A percentile compares a stretch with the other conserved stretches of the same genome.
These are phyloP conservation scores for Crematogaster levior DNA, from an alignment of 2,888 invertebrate genomes.

Conservation along the genomic window DNA sequence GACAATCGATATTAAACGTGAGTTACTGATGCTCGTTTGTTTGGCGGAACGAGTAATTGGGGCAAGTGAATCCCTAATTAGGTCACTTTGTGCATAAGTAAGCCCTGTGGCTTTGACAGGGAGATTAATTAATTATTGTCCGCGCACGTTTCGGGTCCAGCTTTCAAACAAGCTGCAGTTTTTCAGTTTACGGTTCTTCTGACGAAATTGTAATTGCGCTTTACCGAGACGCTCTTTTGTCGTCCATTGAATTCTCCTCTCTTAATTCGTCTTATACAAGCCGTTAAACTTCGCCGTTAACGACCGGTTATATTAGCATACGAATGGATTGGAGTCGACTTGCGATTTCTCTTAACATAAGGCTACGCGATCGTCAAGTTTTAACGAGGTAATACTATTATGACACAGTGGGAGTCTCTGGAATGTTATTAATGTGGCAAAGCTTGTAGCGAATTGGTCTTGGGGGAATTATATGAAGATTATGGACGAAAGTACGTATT, in stretches of 20 bases:
- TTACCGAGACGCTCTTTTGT: constrained; percentile 18
- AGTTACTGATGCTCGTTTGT: constrained; percentile 42
- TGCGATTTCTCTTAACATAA: constrained; percentile 29
- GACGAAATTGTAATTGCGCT: constrained; percentile 30
- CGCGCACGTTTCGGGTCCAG: constrained; percentile 7
- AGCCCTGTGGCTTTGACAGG: constrained; percentile 36
- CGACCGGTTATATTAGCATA: constrained; percentile 57
- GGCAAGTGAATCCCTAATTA: constrained; percentile 50
- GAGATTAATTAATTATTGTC: constrained; percentile 46
- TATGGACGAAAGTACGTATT: background rate
- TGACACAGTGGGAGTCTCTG: background rate
- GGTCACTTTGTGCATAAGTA: constrained; percentile 52
- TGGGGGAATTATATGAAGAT: constrained; percentile 26
- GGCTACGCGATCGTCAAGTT: constrained; percentile 21
- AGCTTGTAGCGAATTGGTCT: constrained; percentile 26
- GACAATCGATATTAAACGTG: constrained; percentile 39
- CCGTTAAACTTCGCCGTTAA: constrained; percentile 39
- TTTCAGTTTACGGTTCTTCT: background rate
- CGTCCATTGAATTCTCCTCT: constrained; percentile 11
- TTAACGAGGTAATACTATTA: constrained; percentile 44
- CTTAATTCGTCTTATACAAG: constrained; percentile 28
- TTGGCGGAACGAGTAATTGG: constrained; percentile 31
- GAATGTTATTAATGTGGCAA: constrained; percentile 33
- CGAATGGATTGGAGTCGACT: constrained; percentile 59
- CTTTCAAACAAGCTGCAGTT: constrained; percentile 7